Percentiles rank a stretch among this genome's conserved stretches.
phyloP scores from a whole-genome alignment of 2,888 invertebrate genomes.

The Pycnomerus fuliginosus region DNA sequence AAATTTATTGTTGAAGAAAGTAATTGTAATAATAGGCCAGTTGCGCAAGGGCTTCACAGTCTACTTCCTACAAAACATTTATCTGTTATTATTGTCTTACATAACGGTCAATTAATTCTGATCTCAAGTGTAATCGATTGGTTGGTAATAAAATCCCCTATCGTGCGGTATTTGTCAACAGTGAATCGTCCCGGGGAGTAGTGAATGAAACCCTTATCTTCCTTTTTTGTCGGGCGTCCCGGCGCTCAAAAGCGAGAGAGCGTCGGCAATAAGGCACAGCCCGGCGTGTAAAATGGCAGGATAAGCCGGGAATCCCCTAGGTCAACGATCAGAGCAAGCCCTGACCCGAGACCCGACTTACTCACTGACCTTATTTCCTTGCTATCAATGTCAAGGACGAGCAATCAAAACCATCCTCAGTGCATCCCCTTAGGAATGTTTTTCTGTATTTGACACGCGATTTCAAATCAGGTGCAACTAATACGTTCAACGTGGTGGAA shows the following conservation, averaged over 20 bases:
- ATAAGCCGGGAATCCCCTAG: slow-evolving; percentile 49
- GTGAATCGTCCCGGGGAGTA: slow-evolving; percentile 21
- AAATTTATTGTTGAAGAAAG: slow-evolving; percentile 11
- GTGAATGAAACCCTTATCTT: slow-evolving; percentile 40
- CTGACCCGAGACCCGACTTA: slow-evolving; percentile 48
- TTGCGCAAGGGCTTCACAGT: slow-evolving; percentile 17
- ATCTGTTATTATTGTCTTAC: slow-evolving; percentile 19
- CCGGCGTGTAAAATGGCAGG: slow-evolving; percentile 43
- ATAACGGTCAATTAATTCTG: slow-evolving; percentile 13
- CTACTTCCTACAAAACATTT: slow-evolving; percentile 14
- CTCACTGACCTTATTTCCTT: slow-evolving; percentile 47
- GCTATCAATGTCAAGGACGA: slow-evolving; percentile 35
- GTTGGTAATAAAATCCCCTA: too few species aligned
- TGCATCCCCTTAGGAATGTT: too few species aligned
- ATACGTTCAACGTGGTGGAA: slow-evolving; percentile 47
- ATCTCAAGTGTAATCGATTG: slow-evolving; percentile 6
- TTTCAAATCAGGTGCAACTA: slow-evolving; percentile 48
- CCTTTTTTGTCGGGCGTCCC: slow-evolving; percentile 24
- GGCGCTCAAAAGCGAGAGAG: slow-evolving; percentile 21
- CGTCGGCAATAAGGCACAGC: slow-evolving; percentile 22
- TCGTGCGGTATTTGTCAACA: slow-evolving; percentile 25
- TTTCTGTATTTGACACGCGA: too few species aligned
- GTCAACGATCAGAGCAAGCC: slow-evolving; percentile 50
- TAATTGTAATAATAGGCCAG: slow-evolving; percentile 12
- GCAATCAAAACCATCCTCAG: too few species aligned